Percentiles rank a stretch among this genome's conserved stretches.
These are phyloP conservation scores for Aphidoletes aphidimyza DNA, from an alignment of 2,888 invertebrate genomes.

Conservation along the genomic window DNA sequence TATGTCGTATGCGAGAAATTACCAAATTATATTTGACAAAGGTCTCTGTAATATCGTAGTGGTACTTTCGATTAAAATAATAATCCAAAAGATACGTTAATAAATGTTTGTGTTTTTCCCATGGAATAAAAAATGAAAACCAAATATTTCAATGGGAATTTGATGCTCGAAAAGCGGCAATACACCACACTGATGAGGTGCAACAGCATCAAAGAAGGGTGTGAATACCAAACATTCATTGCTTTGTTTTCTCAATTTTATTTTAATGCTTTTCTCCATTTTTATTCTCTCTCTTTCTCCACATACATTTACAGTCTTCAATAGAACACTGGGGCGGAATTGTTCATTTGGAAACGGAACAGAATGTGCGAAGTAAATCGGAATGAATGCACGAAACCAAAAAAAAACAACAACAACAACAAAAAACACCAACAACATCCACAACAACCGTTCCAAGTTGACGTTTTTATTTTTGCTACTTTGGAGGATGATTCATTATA, in stretches of 20 bases:
- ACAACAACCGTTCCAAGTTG: too few relatives aligned
- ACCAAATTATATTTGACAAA: too few relatives aligned
- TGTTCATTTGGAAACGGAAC: background rate
- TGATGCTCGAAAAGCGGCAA: too few relatives aligned
- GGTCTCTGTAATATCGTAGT: too few relatives aligned
- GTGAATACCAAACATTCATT: background rate
- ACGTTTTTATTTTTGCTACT: conserved; percentile 42
- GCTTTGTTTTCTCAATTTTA: background rate
- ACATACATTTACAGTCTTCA: too few relatives aligned
- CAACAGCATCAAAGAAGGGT: background rate
- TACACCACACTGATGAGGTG: background rate
- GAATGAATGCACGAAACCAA: background rate
- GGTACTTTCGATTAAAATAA: background rate
- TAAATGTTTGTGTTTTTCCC: background rate
- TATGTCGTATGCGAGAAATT: too few relatives aligned
- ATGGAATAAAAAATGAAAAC: too few relatives aligned
- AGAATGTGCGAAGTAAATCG: background rate
- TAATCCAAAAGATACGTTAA: background rate
- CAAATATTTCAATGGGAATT: too few relatives aligned
- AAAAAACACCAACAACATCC: background rate
- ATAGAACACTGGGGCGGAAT: background rate
- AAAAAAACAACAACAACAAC: background rate
- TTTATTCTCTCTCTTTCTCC: background rate
- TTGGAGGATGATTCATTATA: conserved; percentile 30
- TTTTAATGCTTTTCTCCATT: background rate